Evolutionary conservation across 2,888 invertebrate genomes (phyloP).

Genomic region (Lucinisca nassula): DNA sequence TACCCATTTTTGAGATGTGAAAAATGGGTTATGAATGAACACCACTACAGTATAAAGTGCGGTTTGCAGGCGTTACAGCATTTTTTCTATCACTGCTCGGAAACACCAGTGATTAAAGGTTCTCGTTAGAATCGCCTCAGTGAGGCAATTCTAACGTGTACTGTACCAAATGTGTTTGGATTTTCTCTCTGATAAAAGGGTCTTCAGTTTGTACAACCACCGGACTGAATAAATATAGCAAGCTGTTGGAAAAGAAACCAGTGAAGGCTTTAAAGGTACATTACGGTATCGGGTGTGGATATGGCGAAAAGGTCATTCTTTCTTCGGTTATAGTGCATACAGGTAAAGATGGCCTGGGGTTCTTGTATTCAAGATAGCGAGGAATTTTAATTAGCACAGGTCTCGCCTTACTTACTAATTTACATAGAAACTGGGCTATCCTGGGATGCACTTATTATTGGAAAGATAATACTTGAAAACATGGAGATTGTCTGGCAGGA

Average conservation of each 20-base stretch:
- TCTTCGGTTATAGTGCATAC: background rate
- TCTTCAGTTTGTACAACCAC: too few species aligned
- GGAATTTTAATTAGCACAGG: conserved; percentile 7
- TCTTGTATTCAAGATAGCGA: background rate
- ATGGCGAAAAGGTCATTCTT: background rate
- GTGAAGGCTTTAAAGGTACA: background rate
- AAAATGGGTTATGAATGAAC: too few species aligned
- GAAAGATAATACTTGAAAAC: background rate
- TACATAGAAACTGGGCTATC: conserved; percentile 14
- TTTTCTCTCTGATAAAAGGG: too few species aligned
- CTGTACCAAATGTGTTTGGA: too few species aligned
- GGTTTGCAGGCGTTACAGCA: too few species aligned
- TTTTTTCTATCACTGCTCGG: too few species aligned
- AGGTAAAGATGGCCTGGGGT: background rate
- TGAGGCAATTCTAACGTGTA: too few species aligned
- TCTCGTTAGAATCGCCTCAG: too few species aligned
- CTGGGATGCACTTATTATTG: background rate
- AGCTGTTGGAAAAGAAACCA: background rate
- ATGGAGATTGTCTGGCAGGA: background rate
- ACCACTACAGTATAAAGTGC: too few species aligned
- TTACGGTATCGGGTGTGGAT: background rate
- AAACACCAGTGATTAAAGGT: too few species aligned
- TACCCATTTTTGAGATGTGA: too few species aligned
- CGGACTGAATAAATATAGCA: too few species aligned
- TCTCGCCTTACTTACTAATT: conserved; percentile 17